Evolutionary conservation across 2,113 vertebrate species (phyloP).

Genomic region (Peromyscus polionotus): DNA sequence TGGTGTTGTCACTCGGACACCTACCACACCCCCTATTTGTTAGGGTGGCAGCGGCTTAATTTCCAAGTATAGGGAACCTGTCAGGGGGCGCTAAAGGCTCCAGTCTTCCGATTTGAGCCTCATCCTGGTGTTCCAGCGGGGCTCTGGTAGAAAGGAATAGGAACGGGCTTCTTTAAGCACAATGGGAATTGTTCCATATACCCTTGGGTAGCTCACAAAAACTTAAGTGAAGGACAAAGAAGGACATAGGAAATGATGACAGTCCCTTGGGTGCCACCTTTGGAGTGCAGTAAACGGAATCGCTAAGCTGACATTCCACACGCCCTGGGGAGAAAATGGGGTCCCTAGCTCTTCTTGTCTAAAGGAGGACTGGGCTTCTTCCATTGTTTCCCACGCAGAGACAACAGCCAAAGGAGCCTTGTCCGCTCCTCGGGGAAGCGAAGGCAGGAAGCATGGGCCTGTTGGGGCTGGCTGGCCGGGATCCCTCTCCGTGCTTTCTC

Average conservation of each 20-base stretch:
- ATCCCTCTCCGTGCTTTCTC: not conserved
- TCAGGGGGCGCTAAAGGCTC: not conserved
- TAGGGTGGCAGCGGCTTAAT: not conserved
- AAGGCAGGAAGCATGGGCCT: not conserved
- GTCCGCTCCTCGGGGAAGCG: not conserved
- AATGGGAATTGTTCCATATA: slow-evolving; percentile 29
- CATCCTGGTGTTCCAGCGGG: not conserved
- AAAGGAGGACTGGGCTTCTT: not conserved
- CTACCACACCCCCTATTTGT: not conserved
- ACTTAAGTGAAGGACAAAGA: not conserved
- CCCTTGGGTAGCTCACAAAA: not conserved
- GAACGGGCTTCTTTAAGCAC: not conserved
- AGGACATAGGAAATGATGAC: not conserved
- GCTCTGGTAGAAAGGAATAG: slow-evolving; percentile 15
- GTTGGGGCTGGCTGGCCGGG: not conserved
- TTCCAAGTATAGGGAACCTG: not conserved
- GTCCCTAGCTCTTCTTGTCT: not conserved
- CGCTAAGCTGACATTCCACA: not conserved
- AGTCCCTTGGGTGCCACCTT: not conserved
- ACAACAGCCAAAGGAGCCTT: not conserved
- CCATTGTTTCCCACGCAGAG: no score
- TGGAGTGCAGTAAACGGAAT: not conserved
- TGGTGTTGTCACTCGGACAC: not conserved
- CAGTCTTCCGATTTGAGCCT: not conserved
- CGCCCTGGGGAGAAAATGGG: not conserved